Conservation (phyloP, 2,797 vertebrate genomes). For the Phoebastria nigripes region DNA sequence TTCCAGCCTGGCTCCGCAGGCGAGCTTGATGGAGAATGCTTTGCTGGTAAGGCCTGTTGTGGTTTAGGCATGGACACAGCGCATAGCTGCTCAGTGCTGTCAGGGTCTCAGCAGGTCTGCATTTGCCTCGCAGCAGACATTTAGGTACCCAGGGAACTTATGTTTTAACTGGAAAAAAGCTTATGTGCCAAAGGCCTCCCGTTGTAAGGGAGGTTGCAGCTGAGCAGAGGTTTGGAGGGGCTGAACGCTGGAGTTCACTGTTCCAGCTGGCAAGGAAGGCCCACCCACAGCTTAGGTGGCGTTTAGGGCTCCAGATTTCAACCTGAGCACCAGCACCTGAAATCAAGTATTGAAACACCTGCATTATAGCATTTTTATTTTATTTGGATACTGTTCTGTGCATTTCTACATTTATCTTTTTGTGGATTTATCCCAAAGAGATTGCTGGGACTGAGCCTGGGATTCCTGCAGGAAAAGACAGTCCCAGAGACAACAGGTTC, state of each 20-base stretch:
- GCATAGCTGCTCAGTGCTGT: conserved; percentile 28
- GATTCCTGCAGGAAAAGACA: neutral
- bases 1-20: neutral
- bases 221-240: neutral
- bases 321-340: neutral
- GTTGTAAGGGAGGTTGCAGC: neutral
- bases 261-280: neutral
- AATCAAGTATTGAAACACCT: neutral
- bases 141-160: neutral
- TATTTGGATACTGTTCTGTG: neutral
- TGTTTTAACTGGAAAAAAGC: neutral
- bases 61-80: conserved; percentile 23
- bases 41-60: conserved; percentile 9
- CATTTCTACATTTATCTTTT: neutral
- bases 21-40: neutral
- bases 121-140: neutral
- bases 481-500: neutral
- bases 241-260: neutral
- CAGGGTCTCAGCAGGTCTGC: conserved; percentile 4
- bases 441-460: neutral
- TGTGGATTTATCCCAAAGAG: neutral
- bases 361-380: neutral
- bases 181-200: neutral
- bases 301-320: neutral
- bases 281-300: neutral